phyloP scores from a whole-genome alignment of 2,888 invertebrate species.

The Stegana nigrithorax region DNA sequence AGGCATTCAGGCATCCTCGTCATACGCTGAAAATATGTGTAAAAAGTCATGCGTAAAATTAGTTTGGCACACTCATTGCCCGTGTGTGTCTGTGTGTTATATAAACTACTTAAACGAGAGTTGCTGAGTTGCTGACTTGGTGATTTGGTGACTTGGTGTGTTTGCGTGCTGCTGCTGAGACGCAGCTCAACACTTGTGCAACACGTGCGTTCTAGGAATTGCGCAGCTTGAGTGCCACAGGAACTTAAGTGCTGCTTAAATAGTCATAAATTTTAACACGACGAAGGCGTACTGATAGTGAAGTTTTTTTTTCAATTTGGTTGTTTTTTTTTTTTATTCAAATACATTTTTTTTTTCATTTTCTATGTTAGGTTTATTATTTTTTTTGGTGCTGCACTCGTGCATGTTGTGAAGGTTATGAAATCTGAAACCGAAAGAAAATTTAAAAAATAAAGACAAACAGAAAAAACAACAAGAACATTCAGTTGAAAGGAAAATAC shows the following conservation, averaged over 20 bases:
- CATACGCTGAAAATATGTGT: conserved; percentile 45
- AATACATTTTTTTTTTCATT: conserved; percentile 20
- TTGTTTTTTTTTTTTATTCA: conserved; percentile 19
- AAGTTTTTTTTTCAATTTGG: too few relatives aligned
- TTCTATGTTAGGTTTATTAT: too few relatives aligned
- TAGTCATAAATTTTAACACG: conserved; percentile 42
- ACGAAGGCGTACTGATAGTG: too few relatives aligned
- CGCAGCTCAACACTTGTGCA: conserved; percentile 48
- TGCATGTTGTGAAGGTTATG: conserved; percentile 21
- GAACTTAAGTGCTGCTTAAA: conserved; percentile 43
- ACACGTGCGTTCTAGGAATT: conserved; percentile 55
- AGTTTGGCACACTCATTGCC: conserved; percentile 41
- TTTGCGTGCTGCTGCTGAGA: too few relatives aligned
- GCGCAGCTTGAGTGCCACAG: conserved; percentile 24
- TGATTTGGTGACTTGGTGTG: too few relatives aligned
- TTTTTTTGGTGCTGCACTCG: background rate
- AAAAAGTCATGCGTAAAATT: conserved; percentile 61
- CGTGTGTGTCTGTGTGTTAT: conserved; percentile 38
- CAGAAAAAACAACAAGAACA: too few relatives aligned
- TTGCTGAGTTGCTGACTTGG: too few relatives aligned
- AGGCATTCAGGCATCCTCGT: background rate
- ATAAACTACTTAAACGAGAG: conserved; percentile 24
- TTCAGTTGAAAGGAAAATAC: too few relatives aligned
- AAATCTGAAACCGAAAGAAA: conserved; percentile 37
- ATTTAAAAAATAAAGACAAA: too few relatives aligned